These are phyloP conservation scores for Ceramica pisi DNA, from an alignment of 2,888 invertebrate species.

Conservation along the genomic window DNA sequence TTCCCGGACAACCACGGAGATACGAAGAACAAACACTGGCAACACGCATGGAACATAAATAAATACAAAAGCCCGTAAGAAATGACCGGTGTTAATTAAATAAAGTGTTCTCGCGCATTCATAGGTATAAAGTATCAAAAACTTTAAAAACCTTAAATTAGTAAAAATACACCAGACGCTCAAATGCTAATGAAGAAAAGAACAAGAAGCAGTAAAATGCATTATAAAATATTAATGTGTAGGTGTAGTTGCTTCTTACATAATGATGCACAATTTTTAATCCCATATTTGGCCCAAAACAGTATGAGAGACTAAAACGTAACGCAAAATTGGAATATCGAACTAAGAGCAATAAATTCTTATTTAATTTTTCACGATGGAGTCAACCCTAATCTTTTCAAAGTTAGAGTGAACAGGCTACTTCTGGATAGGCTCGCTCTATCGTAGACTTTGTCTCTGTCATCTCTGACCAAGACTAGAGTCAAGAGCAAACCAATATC, in stretches of 20 bases:
- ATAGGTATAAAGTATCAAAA: neutral
- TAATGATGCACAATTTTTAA: slow-evolving; percentile 6
- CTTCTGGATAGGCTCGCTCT: too few relatives aligned
- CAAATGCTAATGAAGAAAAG: neutral
- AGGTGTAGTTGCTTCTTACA: neutral
- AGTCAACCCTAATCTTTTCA: too few relatives aligned
- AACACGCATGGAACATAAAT: slow-evolving; percentile 58
- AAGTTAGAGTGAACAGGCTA: too few relatives aligned
- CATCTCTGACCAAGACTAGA: too few relatives aligned
- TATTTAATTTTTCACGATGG: neutral
- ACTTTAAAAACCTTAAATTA: neutral
- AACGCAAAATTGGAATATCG: neutral
- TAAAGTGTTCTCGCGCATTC: neutral
- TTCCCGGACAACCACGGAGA: slow-evolving; percentile 72
- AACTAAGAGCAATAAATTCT: neutral
- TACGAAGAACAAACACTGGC: slow-evolving; percentile 64
- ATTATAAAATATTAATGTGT: neutral
- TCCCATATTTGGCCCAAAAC: neutral
- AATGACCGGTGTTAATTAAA: slow-evolving; percentile 31
- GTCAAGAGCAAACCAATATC: too few relatives aligned
- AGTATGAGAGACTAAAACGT: neutral
- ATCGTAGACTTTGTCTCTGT: too few relatives aligned
- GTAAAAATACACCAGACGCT: neutral
- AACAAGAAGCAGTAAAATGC: neutral
- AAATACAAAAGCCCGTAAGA: slow-evolving; percentile 27